Conservation (phyloP, 1,140 invertebrate species). For the Drosophila gunungcola region DNA sequence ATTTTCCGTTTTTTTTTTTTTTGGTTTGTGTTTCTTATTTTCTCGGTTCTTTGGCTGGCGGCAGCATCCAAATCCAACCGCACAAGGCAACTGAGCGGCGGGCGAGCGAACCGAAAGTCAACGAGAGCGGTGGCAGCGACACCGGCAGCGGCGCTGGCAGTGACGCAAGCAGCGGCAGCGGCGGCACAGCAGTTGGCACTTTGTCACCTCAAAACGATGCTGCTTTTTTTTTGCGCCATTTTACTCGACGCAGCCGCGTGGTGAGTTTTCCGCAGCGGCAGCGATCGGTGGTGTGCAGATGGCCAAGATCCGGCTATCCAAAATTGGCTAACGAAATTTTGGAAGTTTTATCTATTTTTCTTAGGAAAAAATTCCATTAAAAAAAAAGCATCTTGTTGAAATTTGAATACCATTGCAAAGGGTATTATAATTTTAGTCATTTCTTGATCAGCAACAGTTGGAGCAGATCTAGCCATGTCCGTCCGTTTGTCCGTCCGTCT, state of each 20-base stretch:
- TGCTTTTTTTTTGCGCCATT: constrained; percentile 10
- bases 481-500: too few species aligned
- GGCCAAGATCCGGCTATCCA: background rate
- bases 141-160: constrained; percentile 5
- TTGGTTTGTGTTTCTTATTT: constrained; percentile 17
- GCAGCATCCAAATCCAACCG: constrained; percentile 71
- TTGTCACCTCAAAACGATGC: constrained; percentile 60
- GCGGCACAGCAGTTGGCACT: constrained; percentile 17
- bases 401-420: too few species aligned
- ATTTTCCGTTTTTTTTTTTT: constrained; percentile 31
- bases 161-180: constrained; percentile 8
- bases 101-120: constrained; percentile 39
- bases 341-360: too few species aligned
- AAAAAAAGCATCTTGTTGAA: too few species aligned
- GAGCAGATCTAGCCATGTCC: too few species aligned
- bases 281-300: constrained; percentile 14
- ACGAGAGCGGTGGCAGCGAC: constrained; percentile 14
- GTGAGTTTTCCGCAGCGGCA: constrained; percentile 35
- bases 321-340: background rate
- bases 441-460: too few species aligned
- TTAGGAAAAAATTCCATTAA: too few species aligned
- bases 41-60: constrained; percentile 55
- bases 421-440: too few species aligned
- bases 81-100: constrained; percentile 71
- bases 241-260: constrained; percentile 23